These are phyloP conservation scores for Lysandra bellargus DNA, from an alignment of 2,888 invertebrate species.

Conservation along the genomic window DNA sequence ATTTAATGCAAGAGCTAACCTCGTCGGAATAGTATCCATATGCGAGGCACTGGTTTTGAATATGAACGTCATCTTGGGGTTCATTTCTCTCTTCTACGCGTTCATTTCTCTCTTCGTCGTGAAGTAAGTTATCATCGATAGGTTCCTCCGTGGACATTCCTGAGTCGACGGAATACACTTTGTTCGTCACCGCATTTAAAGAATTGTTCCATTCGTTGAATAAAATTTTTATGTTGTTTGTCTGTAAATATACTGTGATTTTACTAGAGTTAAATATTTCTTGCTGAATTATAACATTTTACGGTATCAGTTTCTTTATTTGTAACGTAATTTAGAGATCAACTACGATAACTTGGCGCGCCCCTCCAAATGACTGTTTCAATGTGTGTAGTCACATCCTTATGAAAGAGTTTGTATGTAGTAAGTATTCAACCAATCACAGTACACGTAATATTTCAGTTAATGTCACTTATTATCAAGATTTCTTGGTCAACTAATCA, in stretches of 20 bases:
- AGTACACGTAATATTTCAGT: no score
- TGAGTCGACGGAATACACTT: slow-evolving; percentile 40
- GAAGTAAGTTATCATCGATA: slow-evolving; percentile 63
- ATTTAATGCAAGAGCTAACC: background rate
- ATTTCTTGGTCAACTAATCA: no score
- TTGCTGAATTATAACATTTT: background rate
- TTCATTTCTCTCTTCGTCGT: slow-evolving; percentile 54
- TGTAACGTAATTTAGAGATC: no score
- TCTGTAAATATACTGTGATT: slow-evolving; percentile 49
- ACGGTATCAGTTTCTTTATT: no score
- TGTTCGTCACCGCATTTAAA: slow-evolving; percentile 62
- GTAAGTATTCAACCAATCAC: no score
- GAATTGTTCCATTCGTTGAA: slow-evolving; percentile 70
- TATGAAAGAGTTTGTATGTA: no score
- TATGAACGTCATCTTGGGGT: slow-evolving; percentile 49
- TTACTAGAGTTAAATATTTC: background rate
- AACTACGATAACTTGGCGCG: no score
- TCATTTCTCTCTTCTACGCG: slow-evolving; percentile 46
- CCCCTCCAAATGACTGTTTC: no score
- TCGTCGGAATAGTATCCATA: slow-evolving; percentile 37
- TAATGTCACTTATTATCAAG: no score
- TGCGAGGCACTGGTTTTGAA: slow-evolving; percentile 46
- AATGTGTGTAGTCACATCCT: no score
- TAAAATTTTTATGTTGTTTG: slow-evolving; percentile 62
- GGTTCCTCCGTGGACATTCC: slow-evolving; percentile 51